phyloP scores from a whole-genome alignment of 2,113 vertebrate genomes.

The Bagarius yarrelli region DNA sequence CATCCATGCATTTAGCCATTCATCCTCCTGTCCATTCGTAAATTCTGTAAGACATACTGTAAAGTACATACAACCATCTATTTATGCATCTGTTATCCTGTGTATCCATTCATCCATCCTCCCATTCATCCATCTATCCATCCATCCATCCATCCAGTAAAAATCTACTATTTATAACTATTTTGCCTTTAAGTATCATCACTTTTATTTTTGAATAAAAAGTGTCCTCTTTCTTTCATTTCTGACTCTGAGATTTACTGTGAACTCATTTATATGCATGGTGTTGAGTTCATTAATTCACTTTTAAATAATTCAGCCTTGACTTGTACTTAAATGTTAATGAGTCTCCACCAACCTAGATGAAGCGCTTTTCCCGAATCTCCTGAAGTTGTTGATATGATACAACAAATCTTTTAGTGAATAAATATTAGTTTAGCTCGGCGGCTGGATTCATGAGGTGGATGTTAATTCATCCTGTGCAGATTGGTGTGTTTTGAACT shows the following conservation, averaged over 20 bases:
- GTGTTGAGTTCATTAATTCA: conserved; percentile 20
- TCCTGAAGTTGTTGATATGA: conserved; percentile 22
- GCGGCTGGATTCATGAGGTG: neutral
- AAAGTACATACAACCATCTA: neutral
- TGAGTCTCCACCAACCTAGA: neutral
- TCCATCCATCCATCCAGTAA: neutral
- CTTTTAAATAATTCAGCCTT: conserved; percentile 21
- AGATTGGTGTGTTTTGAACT: neutral
- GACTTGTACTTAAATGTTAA: conserved; percentile 27
- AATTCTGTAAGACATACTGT: no score
- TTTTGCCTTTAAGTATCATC: conserved; percentile 3
- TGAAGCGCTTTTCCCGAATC: neutral
- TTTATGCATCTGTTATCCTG: neutral
- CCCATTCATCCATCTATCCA: neutral
- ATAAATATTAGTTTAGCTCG: neutral
- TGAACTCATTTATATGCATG: neutral
- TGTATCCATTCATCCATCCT: neutral
- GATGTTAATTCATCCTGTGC: neutral
- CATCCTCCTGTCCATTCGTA: neutral
- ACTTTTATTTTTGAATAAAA: neutral
- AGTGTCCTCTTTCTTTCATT: neutral
- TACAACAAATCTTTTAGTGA: neutral
- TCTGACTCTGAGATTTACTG: neutral
- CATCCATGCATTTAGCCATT: neutral
- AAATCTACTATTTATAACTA: no score